A percentile compares a stretch with the other conserved stretches of the same genome.
These are phyloP conservation scores for Echinarachnius parma DNA, from an alignment of 53 echinoderm and acorn worm genomes.

Conservation along the genomic window DNA sequence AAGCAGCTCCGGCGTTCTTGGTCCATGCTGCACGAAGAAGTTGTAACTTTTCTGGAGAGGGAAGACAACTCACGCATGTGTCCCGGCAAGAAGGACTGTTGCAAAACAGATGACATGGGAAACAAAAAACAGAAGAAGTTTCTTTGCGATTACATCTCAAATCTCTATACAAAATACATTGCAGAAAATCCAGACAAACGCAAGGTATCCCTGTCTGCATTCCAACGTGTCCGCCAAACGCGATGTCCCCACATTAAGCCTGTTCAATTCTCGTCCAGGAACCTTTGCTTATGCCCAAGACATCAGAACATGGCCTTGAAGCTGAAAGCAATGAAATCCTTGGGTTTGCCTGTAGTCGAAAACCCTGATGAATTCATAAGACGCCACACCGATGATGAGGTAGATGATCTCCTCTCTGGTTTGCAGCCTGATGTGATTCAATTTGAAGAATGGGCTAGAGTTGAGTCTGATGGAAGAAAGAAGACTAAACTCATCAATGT, in stretches of 20 bases:
- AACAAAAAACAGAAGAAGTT: slow-evolving; percentile 40
- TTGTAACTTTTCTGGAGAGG: slow-evolving; percentile 47
- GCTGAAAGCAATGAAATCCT: slow-evolving; percentile 46
- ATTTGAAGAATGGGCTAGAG: slow-evolving; percentile 52
- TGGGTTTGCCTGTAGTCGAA: slow-evolving; percentile 8
- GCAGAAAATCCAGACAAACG: slow-evolving; percentile 49
- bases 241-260: slow-evolving; percentile 47
- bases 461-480: slow-evolving; percentile 53
- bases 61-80: slow-evolving; percentile 51
- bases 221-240: slow-evolving; percentile 38
- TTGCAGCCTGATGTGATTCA: slow-evolving; percentile 32
- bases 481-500: slow-evolving; percentile 39
- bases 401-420: slow-evolving; percentile 23
- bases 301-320: slow-evolving; percentile 56
- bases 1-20: slow-evolving; percentile 18
- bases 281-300: slow-evolving; percentile 45
- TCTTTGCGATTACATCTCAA: slow-evolving; percentile 42
- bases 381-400: slow-evolving; percentile 19
- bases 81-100: slow-evolving; percentile 49
- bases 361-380: slow-evolving; percentile 54
- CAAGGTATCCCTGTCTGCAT: slow-evolving; percentile 46
- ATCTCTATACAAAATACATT: slow-evolving; percentile 47
- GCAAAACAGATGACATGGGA: slow-evolving; percentile 40
- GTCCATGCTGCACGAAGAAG: slow-evolving; percentile 47
- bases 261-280: slow-evolving; percentile 42